Evolutionary conservation across 2,888 invertebrate species (phyloP).

Genomic region (Pheosia gnoma): DNA sequence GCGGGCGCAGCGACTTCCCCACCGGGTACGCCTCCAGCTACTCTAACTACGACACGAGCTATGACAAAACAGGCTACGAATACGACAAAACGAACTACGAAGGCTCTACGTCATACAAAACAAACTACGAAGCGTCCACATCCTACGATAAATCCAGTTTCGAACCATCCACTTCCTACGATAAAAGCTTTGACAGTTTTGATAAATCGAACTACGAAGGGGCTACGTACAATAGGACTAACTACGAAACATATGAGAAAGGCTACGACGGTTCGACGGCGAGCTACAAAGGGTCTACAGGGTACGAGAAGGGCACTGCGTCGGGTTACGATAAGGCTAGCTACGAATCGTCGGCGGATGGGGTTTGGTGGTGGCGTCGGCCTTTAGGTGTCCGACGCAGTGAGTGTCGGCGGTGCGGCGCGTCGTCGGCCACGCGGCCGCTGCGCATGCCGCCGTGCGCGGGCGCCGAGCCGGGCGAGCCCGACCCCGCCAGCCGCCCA

Average conservation of each 20-base stretch:
- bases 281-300: slow-evolving; percentile 50
- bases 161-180: slow-evolving; percentile 29
- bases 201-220: slow-evolving; percentile 32
- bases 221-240: slow-evolving; percentile 27
- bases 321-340: slow-evolving; percentile 44
- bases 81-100: slow-evolving; percentile 35
- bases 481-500: slow-evolving; percentile 44
- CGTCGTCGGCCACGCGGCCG: slow-evolving; percentile 68
- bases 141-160: slow-evolving; percentile 33
- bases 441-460: slow-evolving; percentile 65
- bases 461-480: slow-evolving; percentile 48
- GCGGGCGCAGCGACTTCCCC: slow-evolving; percentile 50
- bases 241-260: slow-evolving; percentile 33
- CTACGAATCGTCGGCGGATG: slow-evolving; percentile 55
- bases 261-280: slow-evolving; percentile 33
- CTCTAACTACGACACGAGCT: slow-evolving; percentile 40
- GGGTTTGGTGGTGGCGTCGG: slow-evolving; percentile 62
- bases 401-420: slow-evolving; percentile 66
- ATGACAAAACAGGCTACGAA: background rate
- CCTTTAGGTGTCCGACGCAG: slow-evolving; percentile 57
- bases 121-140: slow-evolving; percentile 32
- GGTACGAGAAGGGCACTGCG: slow-evolving; percentile 43
- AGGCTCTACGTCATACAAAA: slow-evolving; percentile 18
- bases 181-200: slow-evolving; percentile 29
- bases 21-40: slow-evolving; percentile 46